A percentile compares a stretch with the other conserved stretches of the same genome.
Evolutionary conservation across 2,797 vertebrate species (phyloP).

Genomic region (Esox lucius): DNA sequence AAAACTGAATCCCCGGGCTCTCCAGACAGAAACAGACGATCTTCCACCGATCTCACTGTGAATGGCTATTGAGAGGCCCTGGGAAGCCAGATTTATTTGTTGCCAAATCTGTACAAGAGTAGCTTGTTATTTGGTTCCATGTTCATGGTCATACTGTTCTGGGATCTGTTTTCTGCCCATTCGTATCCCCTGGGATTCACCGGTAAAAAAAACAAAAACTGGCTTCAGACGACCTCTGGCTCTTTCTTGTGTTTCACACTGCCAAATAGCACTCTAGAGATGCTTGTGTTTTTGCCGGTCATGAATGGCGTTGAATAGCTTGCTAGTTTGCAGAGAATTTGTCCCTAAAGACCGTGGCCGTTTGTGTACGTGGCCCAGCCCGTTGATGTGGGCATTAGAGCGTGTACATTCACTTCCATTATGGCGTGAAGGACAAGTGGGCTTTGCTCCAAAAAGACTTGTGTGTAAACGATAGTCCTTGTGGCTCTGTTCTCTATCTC

Average conservation of each 20-base stretch:
- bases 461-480: neutral
- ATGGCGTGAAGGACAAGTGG: neutral
- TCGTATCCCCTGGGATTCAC: neutral
- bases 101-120: neutral
- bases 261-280: neutral
- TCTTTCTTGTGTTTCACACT: neutral
- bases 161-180: conserved; percentile 2
- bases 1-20: neutral
- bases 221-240: neutral
- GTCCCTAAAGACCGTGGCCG: neutral
- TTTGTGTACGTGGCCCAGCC: neutral
- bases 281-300: neutral
- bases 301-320: neutral
- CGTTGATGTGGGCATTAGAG: conserved; percentile 3
- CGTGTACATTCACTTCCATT: neutral
- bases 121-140: neutral
- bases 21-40: neutral
- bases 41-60: neutral
- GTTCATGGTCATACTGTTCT: neutral
- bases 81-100: neutral
- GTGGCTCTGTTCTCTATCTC: neutral
- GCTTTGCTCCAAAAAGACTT: neutral
- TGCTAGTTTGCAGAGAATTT: neutral
- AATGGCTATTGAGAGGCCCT: neutral
- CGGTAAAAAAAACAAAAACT: neutral